phyloP scores from a whole-genome alignment of 1,140 invertebrate species.

The Drosophila auraria region DNA sequence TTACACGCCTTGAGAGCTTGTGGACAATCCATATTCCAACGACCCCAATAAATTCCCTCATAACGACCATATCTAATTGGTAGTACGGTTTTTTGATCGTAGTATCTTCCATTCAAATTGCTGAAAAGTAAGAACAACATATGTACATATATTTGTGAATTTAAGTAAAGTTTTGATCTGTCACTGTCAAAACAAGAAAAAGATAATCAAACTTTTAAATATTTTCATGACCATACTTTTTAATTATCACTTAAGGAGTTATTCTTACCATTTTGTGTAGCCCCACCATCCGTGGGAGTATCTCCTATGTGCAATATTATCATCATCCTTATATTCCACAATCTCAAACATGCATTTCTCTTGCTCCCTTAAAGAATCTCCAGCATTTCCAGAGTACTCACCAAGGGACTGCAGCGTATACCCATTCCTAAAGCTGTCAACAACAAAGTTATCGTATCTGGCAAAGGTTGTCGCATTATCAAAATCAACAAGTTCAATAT shows the following conservation, averaged over 20 bases:
- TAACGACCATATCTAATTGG: neutral
- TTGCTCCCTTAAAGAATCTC: neutral
- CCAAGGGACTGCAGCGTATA: neutral
- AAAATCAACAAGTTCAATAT: conserved; percentile 12
- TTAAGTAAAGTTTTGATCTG: too few relatives aligned
- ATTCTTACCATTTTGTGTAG: neutral
- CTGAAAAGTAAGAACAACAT: neutral
- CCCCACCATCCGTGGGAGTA: neutral
- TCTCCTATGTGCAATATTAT: too few relatives aligned
- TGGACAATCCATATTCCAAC: neutral
- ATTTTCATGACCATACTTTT: too few relatives aligned
- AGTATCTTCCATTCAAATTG: conserved; percentile 12
- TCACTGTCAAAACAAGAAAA: too few relatives aligned
- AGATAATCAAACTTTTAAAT: too few relatives aligned
- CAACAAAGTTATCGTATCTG: conserved; percentile 13
- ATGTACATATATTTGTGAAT: too few relatives aligned
- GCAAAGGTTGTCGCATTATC: conserved; percentile 1
- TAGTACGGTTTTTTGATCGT: neutral
- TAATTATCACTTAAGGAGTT: neutral
- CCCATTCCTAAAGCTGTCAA: neutral
- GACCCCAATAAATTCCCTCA: neutral
- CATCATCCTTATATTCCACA: accelerated
- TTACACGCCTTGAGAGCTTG: conserved; percentile 8
- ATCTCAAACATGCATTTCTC: neutral
- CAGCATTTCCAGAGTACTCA: conserved; percentile 15